Percentiles rank a stretch among this genome's conserved stretches.
Evolutionary conservation across 2,113 vertebrate species (phyloP).

Genomic region (Oceanites oceanicus): DNA sequence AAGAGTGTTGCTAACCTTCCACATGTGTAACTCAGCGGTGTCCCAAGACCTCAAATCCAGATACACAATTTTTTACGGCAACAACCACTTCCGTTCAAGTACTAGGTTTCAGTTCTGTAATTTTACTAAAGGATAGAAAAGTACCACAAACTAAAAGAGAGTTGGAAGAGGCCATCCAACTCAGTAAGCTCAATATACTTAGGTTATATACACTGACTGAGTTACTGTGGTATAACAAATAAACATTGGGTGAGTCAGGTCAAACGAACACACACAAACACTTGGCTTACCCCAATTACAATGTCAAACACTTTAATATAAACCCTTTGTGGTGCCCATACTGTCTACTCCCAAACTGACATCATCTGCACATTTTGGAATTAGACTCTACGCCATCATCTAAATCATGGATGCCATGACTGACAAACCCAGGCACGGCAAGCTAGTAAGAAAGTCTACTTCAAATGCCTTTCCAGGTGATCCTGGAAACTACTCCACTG

Average conservation of each 20-base stretch:
- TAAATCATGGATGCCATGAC: neutral
- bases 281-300: neutral
- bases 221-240: neutral
- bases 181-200: neutral
- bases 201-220: neutral
- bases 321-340: neutral
- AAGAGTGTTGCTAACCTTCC: neutral
- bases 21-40: neutral
- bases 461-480: neutral
- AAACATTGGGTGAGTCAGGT: neutral
- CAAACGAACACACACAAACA: neutral
- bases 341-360: neutral
- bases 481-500: neutral
- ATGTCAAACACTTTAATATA: neutral
- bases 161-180: neutral
- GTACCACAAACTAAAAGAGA: neutral
- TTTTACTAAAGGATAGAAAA: neutral
- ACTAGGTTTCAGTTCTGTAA: neutral
- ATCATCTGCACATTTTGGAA: neutral
- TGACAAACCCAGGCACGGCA: neutral
- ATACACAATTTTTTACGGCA: neutral
- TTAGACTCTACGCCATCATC: neutral
- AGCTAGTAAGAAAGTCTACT: neutral
- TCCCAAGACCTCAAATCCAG: neutral
- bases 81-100: neutral